Percentiles rank a stretch among this genome's conserved stretches.
Evolutionary conservation across 2,888 invertebrate genomes (phyloP).

Genomic region (Pecten maximus): DNA sequence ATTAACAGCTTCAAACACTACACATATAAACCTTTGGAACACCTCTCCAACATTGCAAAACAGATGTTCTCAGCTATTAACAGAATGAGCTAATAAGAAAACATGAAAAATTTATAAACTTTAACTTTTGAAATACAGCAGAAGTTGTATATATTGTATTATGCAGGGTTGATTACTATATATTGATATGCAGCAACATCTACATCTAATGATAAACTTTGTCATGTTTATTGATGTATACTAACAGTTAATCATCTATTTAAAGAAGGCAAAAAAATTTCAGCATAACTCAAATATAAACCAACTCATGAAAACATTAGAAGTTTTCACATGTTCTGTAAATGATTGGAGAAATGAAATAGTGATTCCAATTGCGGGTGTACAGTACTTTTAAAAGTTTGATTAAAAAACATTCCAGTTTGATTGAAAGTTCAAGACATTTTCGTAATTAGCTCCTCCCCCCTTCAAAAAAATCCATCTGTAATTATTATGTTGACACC

Average conservation of each 20-base stretch:
- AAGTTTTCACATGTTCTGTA: too few relatives aligned
- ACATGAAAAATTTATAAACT: not conserved
- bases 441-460: not conserved
- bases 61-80: not conserved
- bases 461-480: not conserved
- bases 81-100: not conserved
- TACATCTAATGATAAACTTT: not conserved
- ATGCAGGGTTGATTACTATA: not conserved
- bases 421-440: too few relatives aligned
- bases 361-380: not conserved
- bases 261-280: too few relatives aligned
- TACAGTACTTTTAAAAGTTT: not conserved
- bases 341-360: too few relatives aligned
- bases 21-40: not conserved
- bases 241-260: too few relatives aligned
- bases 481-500: too few relatives aligned
- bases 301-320: too few relatives aligned
- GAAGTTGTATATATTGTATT: not conserved
- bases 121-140: not conserved
- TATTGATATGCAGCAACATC: not conserved
- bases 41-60: not conserved
- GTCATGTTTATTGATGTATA: not conserved
- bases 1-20: not conserved
- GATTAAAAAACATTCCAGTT: not conserved
- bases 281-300: too few relatives aligned